A percentile compares a stretch with the other conserved stretches of the same genome.
Conservation (phyloP, 2,888 invertebrate genomes). For the Pterobdella sp. region DNA sequence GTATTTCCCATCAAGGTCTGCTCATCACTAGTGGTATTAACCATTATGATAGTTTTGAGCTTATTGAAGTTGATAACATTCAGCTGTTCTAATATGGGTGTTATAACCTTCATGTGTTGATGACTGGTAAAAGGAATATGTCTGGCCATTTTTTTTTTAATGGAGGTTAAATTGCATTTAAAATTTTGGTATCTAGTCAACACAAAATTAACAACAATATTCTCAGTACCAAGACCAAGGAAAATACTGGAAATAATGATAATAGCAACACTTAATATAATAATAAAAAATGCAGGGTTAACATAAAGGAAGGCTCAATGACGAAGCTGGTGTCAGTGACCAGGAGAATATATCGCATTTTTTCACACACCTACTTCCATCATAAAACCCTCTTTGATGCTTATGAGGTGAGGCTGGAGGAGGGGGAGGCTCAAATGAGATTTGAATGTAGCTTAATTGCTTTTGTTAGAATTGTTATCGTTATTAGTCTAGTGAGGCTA, state of each 20-base stretch:
- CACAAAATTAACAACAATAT: not conserved
- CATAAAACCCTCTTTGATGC: slow-evolving; percentile 92
- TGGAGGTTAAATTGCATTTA: too few relatives aligned
- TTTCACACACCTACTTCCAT: slow-evolving; percentile 98
- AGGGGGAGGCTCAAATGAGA: not conserved
- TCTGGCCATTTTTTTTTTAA: too few relatives aligned
- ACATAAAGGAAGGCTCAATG: slow-evolving; percentile 96
- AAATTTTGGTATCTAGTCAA: not conserved
- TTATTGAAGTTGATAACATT: too few relatives aligned
- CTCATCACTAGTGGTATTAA: too few relatives aligned
- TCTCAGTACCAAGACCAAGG: not conserved
- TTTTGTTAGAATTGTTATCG: not conserved
- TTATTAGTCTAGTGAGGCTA: not conserved
- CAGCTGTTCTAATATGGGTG: too few relatives aligned
- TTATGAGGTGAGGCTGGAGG: slow-evolving; percentile 64
- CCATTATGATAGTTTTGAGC: too few relatives aligned
- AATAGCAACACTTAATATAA: not conserved
- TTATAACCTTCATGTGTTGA: too few relatives aligned
- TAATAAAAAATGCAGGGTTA: slow-evolving; percentile 63
- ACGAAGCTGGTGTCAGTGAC: slow-evolving; percentile 97
- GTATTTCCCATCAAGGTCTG: slow-evolving; percentile 85
- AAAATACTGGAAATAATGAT: not conserved
- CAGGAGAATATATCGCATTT: slow-evolving; percentile 94
- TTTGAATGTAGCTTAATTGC: not conserved
- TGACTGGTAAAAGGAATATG: too few relatives aligned